phyloP scores from a whole-genome alignment of 1,140 invertebrate genomes.

The Cataglyphis hispanica region DNA sequence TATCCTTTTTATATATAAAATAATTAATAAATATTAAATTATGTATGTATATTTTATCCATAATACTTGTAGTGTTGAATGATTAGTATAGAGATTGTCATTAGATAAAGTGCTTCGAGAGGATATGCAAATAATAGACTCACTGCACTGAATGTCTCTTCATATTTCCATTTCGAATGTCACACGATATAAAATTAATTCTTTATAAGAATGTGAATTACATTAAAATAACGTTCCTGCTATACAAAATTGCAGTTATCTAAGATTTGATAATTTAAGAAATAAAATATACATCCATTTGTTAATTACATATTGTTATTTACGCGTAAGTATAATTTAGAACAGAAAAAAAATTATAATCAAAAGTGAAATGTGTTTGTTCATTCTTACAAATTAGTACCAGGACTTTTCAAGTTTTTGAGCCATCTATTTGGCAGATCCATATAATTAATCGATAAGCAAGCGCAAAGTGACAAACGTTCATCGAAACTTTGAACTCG shows the following conservation, averaged over 20 bases:
- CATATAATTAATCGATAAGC: neutral
- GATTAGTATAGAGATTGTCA: conserved; percentile 37
- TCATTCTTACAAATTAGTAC: conserved; percentile 11
- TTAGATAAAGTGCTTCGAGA: conserved; percentile 28
- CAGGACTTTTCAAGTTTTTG: neutral
- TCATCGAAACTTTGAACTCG: conserved; percentile 47
- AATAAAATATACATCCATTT: neutral
- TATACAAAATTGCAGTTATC: neutral
- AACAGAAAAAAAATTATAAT: neutral
- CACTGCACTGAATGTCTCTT: neutral
- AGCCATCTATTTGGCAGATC: neutral
- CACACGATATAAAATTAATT: neutral
- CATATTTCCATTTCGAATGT: neutral
- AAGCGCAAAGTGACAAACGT: neutral
- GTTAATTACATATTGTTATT: conserved; percentile 4
- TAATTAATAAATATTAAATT: neutral
- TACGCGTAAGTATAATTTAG: neutral
- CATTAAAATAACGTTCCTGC: neutral
- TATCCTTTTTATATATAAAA: neutral
- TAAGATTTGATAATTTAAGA: neutral
- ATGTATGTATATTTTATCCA: no score
- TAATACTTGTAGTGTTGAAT: conserved; percentile 51
- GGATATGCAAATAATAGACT: conserved; percentile 26
- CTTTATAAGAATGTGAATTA: conserved; percentile 28
- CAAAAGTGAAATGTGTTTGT: neutral